Base-by-base conservation (phyloP, 1,140 invertebrate species). In the Lepidostoma basale region DNA sequence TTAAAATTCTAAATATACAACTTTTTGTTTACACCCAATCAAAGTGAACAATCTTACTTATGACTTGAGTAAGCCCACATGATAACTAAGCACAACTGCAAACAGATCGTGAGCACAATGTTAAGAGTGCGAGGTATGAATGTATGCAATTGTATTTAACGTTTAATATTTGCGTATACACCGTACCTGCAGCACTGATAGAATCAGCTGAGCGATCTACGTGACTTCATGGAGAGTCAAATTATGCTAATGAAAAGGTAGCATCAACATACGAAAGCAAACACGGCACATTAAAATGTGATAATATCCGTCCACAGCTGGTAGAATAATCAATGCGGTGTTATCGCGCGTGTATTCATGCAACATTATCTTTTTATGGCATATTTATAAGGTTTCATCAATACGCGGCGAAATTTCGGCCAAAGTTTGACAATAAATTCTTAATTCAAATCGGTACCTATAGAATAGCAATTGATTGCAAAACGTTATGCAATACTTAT, bases 221-320 rank as follows among this genome's bases (percentile, higher is more conserved):
- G 45, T 49, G 45, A 20, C 45, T 49, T n/a, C n/a, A n/a, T 23
- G 12, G 22, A 10, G 22, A 20, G n/a, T 23, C 25, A 49, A 47
- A 9, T 49, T 12, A 22, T 3, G 45, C 45, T 49, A 49, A 49
- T 26, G 45, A 49, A 49, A 47, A 49, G 25, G 45, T 49, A 49
- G 10, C 45, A 49, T 26, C 45, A 20, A 18, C 44, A n/a, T n/a
- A n/a, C 22, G 9, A 49, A 23, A 23, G 45, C 45, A 49, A 49
- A 49, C 12, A 47, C n/a, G n/a, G n/a, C n/a, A n/a, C 45, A 49
- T 23, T 49, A 49, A 26, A 18, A 49, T 18, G 45, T 49, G 45
- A 49, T 49, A 49, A 49, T 23, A 49, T 22, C 22, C 20, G 45
- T 49, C 8, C 45, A 23, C 45, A 23, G 44, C 20, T 20, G 3